Conservation (phyloP, 2,888 invertebrate species). For the Abrostola triplasia region DNA sequence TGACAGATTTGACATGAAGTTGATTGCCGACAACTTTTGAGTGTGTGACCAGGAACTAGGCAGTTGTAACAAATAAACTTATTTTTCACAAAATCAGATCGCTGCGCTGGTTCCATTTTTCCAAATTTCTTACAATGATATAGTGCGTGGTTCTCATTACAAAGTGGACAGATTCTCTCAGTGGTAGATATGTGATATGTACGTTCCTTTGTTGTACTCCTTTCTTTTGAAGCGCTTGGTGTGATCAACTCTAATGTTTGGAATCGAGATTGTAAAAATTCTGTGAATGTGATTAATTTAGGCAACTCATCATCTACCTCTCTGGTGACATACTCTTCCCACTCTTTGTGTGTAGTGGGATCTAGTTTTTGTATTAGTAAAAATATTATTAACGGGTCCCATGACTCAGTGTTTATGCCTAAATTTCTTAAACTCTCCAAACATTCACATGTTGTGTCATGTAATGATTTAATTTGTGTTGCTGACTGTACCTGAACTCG, state of each 20-base stretch:
- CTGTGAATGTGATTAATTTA: background rate
- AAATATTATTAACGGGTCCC: slow-evolving; percentile 12
- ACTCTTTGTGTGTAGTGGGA: slow-evolving; percentile 1
- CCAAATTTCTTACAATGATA: slow-evolving; percentile 9
- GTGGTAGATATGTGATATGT: background rate
- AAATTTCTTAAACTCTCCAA: background rate
- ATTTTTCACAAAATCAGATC: slow-evolving; percentile 1
- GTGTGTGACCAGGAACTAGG: slow-evolving; percentile 14
- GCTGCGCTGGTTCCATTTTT: slow-evolving; percentile 9
- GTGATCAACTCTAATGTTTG: slow-evolving; percentile 11
- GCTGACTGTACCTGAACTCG: background rate
- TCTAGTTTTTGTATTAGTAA: slow-evolving; percentile 7
- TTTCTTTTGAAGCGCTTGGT: background rate
- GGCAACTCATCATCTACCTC: background rate
- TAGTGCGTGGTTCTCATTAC: background rate
- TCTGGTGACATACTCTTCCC: background rate
- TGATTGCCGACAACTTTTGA: background rate
- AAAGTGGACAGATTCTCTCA: slow-evolving; percentile 1
- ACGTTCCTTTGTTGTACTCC: background rate
- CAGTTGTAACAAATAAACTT: slow-evolving; percentile 13
- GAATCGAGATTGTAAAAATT: background rate
- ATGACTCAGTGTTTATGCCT: background rate
- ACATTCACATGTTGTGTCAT: background rate
- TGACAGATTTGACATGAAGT: slow-evolving; percentile 7
- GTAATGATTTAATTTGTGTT: background rate